Percentiles rank a stretch among this genome's conserved stretches.
Conservation (phyloP, 2,888 invertebrate genomes). For the Microctonus aethiopoides region DNA sequence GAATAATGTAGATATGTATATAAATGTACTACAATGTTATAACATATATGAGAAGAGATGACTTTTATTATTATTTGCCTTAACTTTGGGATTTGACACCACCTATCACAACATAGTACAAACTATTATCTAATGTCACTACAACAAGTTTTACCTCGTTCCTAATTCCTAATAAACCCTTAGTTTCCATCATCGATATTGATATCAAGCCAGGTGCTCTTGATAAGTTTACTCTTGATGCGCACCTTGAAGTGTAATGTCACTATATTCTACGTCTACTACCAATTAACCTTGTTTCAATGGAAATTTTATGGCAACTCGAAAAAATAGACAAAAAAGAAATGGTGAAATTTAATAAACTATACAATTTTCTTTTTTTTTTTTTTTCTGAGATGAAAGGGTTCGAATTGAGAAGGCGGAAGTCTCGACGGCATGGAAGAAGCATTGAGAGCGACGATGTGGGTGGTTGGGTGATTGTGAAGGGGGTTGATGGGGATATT, state of each 20-base stretch:
- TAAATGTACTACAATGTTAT: neutral
- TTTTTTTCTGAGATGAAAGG: slow-evolving; percentile 18
- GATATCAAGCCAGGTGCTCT: slow-evolving; percentile 27
- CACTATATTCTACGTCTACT: neutral
- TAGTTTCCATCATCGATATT: slow-evolving; percentile 30
- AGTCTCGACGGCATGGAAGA: slow-evolving; percentile 27
- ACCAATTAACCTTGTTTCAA: neutral
- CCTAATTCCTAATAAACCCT: slow-evolving; percentile 6
- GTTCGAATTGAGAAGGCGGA: slow-evolving; percentile 21
- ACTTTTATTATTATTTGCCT: slow-evolving; percentile 1
- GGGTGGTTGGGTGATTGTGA: slow-evolving; percentile 40
- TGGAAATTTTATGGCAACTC: neutral
- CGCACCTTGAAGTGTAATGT: neutral
- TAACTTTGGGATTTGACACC: neutral
- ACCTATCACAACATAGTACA: slow-evolving; percentile 18
- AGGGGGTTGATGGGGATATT: slow-evolving; percentile 46
- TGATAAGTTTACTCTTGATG: slow-evolving; percentile 18
- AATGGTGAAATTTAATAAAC: slow-evolving; percentile 16
- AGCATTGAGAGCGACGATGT: slow-evolving; percentile 29
- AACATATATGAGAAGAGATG: neutral
- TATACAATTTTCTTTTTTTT: too few species aligned
- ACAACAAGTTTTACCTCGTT: slow-evolving; percentile 12
- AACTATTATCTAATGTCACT: slow-evolving; percentile 28
- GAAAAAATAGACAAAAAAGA: neutral
- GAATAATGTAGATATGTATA: neutral